Evolutionary conservation across 2,888 invertebrate genomes (phyloP), one percentile per base, ranked within the genome.

Genomic region (Balanococcus diminutus): DNA sequence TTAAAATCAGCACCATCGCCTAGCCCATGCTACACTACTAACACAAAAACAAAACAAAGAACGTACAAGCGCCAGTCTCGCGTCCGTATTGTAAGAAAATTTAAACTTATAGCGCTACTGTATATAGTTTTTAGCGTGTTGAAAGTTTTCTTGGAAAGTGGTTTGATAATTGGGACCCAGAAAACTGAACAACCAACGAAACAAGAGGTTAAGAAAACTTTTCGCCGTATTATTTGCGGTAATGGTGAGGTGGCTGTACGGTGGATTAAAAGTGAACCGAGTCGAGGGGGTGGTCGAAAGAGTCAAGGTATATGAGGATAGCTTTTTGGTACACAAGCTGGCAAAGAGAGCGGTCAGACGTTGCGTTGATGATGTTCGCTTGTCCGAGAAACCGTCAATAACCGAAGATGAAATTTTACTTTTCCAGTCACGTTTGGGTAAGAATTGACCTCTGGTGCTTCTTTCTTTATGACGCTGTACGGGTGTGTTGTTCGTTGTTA

Each of bases 401-500:
- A 79, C 75, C 75, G 75, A 79, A 79, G 75, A 79, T 79, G 36
- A 79, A 79, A 79, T 79, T 79, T 79, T 79, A 79, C 75, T 79
- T 79, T 79, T 79, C 75, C 14, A 36, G 75, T 79, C 75, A 79
- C 75, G 75, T 79, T 36, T 16, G 75, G 32, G 36, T 79, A 79
- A 36, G 75, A 79, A 79, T 79, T 36, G 36, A 79, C 32, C 75
- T 36, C 31, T 36, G 36, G 51, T 75, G 19, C 8, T 9, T 6
- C 19, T 79, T 28, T 36, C n/a, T 36, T 79, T 19, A 36, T 36
- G 28, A 79, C 32, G 75, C 75, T 19, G 36, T 3, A 22, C 22
- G 22, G 19, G 9, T 61, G 61, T 79, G 75, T 36, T 79, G 6
- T 79, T 79, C 36, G 19, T 67, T 36, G 75, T 79, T 79, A 79